phyloP scores from a whole-genome alignment of 2,113 vertebrate genomes.

The cattle (Bos taurus) region ARS-UCD2.0 NC_037357.1:138321001-138321500 shows the following conservation, averaged over 20 bases:
- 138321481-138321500: neutral
- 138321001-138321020: neutral
- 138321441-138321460: neutral
- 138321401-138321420: fast-evolving
- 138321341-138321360: neutral
- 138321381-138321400: neutral
- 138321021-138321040: neutral
- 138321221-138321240: fast-evolving
- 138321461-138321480: neutral
- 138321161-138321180: neutral
- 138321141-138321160: too few relatives aligned
- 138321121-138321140: neutral
- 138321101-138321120: neutral
- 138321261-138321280: too few relatives aligned
- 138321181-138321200: fast-evolving
- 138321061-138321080: neutral
- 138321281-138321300: neutral
- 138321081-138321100: neutral
- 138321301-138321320: neutral
- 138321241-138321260: neutral
- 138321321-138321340: neutral
- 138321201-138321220: neutral
- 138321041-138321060: neutral
- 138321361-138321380: neutral
- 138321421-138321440: fast-evolving